Conservation (phyloP, 2,797 vertebrate species). For the Muscicapa comitata region DNA sequence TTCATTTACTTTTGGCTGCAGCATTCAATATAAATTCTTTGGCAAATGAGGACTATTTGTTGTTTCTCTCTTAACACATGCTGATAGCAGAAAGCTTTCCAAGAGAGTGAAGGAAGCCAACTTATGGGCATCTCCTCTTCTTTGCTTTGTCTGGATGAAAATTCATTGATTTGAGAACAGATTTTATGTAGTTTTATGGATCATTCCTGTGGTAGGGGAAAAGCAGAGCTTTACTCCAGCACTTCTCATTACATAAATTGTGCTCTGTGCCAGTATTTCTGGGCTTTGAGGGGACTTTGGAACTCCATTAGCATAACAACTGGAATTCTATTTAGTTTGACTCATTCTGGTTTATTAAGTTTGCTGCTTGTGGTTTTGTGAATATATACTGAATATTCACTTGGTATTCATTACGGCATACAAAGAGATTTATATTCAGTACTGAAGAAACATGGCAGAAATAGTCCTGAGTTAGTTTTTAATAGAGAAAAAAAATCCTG, state of each 20-base stretch:
- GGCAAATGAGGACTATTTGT: neutral
- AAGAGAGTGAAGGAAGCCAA: neutral
- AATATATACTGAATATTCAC: slow-evolving; percentile 26
- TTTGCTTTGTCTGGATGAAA: slow-evolving; percentile 21
- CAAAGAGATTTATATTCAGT: neutral
- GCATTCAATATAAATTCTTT: neutral
- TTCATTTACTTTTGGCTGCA: neutral
- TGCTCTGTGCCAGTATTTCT: neutral
- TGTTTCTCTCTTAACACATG: neutral
- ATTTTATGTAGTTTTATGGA: neutral
- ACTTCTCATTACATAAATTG: neutral
- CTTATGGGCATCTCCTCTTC: neutral
- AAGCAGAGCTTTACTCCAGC: neutral
- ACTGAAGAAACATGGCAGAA: neutral
- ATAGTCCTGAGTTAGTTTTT: neutral
- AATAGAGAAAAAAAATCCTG: neutral
- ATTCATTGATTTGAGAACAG: neutral
- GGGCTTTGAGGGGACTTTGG: slow-evolving; percentile 2
- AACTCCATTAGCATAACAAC: neutral
- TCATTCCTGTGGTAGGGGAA: slow-evolving; percentile 14
- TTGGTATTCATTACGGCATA: neutral
- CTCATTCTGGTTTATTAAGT: neutral
- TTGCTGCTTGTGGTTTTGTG: slow-evolving; percentile 7
- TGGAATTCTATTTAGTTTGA: slow-evolving; percentile 32
- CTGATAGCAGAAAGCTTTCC: neutral